Conservation (phyloP, 2,888 invertebrate species). For the Deroplatys truncata region DNA sequence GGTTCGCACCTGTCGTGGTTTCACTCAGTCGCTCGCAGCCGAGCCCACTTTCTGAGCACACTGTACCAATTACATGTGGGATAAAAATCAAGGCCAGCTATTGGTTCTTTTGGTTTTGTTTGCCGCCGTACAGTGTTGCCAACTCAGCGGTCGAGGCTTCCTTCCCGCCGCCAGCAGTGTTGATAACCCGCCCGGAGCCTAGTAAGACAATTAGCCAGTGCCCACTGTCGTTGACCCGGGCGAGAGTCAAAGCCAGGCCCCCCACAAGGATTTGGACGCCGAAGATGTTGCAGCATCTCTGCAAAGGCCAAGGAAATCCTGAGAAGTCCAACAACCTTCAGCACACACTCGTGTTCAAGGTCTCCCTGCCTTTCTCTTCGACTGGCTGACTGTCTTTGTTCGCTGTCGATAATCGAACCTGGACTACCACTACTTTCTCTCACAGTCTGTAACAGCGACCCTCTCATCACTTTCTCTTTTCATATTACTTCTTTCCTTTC, state of each 20-base stretch:
- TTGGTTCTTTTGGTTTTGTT: neutral
- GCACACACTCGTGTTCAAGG: neutral
- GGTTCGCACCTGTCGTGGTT: neutral
- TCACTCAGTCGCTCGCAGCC: too few relatives aligned
- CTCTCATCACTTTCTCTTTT: too few relatives aligned
- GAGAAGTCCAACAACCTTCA: neutral
- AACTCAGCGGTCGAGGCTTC: neutral
- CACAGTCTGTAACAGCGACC: too few relatives aligned
- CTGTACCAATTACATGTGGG: neutral
- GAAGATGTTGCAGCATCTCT: neutral
- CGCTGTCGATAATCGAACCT: too few relatives aligned
- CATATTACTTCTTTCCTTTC: too few relatives aligned
- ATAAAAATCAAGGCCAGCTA: neutral
- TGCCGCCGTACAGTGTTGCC: neutral
- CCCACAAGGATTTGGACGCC: neutral
- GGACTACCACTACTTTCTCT: too few relatives aligned
- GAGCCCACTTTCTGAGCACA: neutral
- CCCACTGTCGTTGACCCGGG: neutral
- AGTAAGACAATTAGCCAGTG: neutral
- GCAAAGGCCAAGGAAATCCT: too few relatives aligned
- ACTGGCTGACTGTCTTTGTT: neutral
- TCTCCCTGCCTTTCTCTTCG: neutral
- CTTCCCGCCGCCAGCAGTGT: too few relatives aligned
- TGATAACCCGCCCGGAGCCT: neutral
- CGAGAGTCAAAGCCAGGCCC: neutral